A percentile compares a stretch with the other conserved stretches of the same genome.
Evolutionary conservation across 2,888 invertebrate species (phyloP).

Genomic region (Drosophila siamana): DNA sequence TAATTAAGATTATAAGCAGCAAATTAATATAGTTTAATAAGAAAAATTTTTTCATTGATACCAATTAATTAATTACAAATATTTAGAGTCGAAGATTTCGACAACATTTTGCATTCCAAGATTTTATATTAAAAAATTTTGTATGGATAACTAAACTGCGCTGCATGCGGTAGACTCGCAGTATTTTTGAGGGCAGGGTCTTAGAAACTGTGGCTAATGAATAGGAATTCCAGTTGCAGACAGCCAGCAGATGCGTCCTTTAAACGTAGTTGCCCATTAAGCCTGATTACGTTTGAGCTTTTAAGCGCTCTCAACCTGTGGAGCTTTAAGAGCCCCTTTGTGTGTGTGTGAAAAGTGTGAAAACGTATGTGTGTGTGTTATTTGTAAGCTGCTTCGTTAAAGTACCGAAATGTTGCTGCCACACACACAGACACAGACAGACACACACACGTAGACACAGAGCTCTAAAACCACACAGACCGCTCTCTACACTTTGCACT

Average conservation of each 20-base stretch:
- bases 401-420: not conserved
- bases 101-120: too few relatives aligned
- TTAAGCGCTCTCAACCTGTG: constrained; percentile 17
- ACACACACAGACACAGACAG: not conserved
- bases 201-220: not conserved
- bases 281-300: constrained; percentile 3
- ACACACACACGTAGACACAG: not conserved
- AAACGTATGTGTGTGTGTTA: not conserved
- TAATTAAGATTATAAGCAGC: too few relatives aligned
- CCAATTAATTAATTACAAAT: too few relatives aligned
- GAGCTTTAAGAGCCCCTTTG: not conserved
- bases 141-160: too few relatives aligned
- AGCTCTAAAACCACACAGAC: not conserved
- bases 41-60: too few relatives aligned
- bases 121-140: too few relatives aligned
- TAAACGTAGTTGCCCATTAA: not conserved
- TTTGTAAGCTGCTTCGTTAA: constrained; percentile 1
- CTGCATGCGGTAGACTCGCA: too few relatives aligned
- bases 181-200: not conserved
- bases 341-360: not conserved
- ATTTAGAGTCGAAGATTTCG: too few relatives aligned
- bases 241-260: not conserved
- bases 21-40: too few relatives aligned
- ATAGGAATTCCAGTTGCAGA: not conserved
- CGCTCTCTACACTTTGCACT: not conserved